Evolutionary conservation across 2,888 invertebrate genomes (phyloP).

Genomic region (Resseliella maxima): DNA sequence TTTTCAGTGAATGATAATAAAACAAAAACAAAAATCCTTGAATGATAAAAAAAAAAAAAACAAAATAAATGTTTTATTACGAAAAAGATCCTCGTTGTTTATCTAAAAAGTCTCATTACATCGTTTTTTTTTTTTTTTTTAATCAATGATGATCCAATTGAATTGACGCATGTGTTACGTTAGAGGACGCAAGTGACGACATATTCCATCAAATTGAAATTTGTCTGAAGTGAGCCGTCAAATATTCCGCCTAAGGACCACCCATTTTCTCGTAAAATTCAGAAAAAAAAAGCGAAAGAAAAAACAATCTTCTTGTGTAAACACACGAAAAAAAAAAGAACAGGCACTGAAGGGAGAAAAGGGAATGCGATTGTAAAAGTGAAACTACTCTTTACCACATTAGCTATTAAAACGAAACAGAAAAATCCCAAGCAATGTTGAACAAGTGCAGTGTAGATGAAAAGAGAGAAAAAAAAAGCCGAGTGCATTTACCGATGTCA

Average conservation of each 20-base stretch:
- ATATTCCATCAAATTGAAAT: neutral
- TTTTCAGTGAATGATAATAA: too few relatives aligned
- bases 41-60: too few relatives aligned
- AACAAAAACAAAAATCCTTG: too few relatives aligned
- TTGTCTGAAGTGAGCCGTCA: slow-evolving; percentile 54
- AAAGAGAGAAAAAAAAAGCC: slow-evolving; percentile 7
- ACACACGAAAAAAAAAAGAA: slow-evolving; percentile 60
- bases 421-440: neutral
- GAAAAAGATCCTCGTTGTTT: too few relatives aligned
- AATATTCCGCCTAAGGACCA: slow-evolving; percentile 55
- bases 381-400: slow-evolving; percentile 53
- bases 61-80: too few relatives aligned
- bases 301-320: slow-evolving; percentile 59
- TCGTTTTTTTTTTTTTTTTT: too few relatives aligned
- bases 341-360: neutral
- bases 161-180: slow-evolving; percentile 13
- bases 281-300: slow-evolving; percentile 6
- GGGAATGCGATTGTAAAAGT: slow-evolving; percentile 51
- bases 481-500: slow-evolving; percentile 13
- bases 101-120: too few relatives aligned
- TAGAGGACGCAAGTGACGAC: slow-evolving; percentile 28
- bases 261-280: slow-evolving; percentile 34
- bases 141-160: neutral
- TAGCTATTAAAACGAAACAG: neutral
- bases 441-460: slow-evolving; percentile 15